These are phyloP conservation scores for Carapus acus DNA, from an alignment of 2,797 vertebrate species.

Conservation along the genomic window DNA sequence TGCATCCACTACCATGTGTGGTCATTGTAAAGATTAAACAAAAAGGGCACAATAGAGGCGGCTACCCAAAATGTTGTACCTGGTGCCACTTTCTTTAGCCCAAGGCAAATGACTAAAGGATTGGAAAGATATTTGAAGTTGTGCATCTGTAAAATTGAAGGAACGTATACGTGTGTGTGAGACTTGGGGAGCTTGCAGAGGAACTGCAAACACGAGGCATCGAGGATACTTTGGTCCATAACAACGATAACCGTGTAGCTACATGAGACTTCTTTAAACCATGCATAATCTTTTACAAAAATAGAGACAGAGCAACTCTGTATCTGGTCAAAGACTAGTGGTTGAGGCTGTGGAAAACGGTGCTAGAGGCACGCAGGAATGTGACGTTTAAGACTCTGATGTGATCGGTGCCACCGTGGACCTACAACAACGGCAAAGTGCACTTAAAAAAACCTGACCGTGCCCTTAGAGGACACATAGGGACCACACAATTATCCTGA, in stretches of 20 bases:
- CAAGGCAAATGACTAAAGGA: slow-evolving; percentile 34
- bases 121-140: slow-evolving; percentile 17
- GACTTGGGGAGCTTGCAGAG: slow-evolving; percentile 7
- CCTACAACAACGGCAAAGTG: slow-evolving; percentile 58
- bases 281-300: slow-evolving; percentile 68
- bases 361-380: slow-evolving; percentile 63
- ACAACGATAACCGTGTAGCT: slow-evolving; percentile 70
- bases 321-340: slow-evolving; percentile 57
- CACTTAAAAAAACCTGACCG: slow-evolving; percentile 54
- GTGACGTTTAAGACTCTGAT: slow-evolving; percentile 68
- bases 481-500: slow-evolving; percentile 41
- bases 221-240: slow-evolving; percentile 70
- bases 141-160: slow-evolving; percentile 27
- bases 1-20: slow-evolving; percentile 45
- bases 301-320: slow-evolving; percentile 55
- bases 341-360: slow-evolving; percentile 48
- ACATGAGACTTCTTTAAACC: slow-evolving; percentile 62
- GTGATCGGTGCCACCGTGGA: slow-evolving; percentile 47
- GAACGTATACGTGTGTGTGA: no score
- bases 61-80: slow-evolving; percentile 36
- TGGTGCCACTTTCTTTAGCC: slow-evolving; percentile 37
- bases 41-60: slow-evolving; percentile 47
- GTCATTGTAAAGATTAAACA: slow-evolving; percentile 50
- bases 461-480: slow-evolving; percentile 31
- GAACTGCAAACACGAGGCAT: slow-evolving; percentile 49